Conservation (phyloP, 2,888 invertebrate species). For the Escarpia spicata region DNA sequence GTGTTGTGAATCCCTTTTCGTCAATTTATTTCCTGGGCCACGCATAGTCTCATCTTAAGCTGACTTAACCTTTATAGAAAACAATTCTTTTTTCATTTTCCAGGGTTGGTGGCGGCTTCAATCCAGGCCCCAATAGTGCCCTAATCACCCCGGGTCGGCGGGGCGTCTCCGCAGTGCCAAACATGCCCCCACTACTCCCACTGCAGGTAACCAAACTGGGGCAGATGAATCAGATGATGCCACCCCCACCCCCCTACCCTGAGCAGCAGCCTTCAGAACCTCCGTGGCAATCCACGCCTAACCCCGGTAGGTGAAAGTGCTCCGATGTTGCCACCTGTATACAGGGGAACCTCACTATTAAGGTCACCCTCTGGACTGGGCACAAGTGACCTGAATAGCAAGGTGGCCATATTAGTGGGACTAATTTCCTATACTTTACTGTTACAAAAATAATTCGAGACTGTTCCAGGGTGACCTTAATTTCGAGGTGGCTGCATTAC, state of each 20-base stretch:
- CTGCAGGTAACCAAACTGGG: background rate
- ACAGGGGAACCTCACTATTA: too few relatives aligned
- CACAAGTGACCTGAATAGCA: too few relatives aligned
- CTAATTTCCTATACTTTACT: too few relatives aligned
- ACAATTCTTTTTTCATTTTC: background rate
- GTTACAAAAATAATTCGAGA: too few relatives aligned
- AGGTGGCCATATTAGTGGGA: too few relatives aligned
- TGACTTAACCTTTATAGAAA: background rate
- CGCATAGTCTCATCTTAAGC: too few relatives aligned
- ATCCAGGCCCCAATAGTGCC: conserved; percentile 32
- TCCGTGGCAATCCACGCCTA: conserved; percentile 25
- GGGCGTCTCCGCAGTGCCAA: background rate
- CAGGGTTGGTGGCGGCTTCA: conserved; percentile 38
- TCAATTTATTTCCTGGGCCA: background rate
- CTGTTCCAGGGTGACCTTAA: too few relatives aligned
- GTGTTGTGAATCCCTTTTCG: background rate
- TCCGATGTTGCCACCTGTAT: too few relatives aligned
- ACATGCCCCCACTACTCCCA: background rate
- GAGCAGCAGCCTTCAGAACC: conserved; percentile 29
- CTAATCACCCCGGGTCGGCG: conserved; percentile 29
- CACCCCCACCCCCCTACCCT: conserved; percentile 34
- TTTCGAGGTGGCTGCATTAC: too few relatives aligned
- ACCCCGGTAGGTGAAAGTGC: background rate
- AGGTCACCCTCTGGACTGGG: too few relatives aligned
- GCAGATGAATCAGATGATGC: conserved; percentile 23